Conservation (phyloP, 2,113 vertebrate genomes). For the Pungitius pungitius region DNA sequence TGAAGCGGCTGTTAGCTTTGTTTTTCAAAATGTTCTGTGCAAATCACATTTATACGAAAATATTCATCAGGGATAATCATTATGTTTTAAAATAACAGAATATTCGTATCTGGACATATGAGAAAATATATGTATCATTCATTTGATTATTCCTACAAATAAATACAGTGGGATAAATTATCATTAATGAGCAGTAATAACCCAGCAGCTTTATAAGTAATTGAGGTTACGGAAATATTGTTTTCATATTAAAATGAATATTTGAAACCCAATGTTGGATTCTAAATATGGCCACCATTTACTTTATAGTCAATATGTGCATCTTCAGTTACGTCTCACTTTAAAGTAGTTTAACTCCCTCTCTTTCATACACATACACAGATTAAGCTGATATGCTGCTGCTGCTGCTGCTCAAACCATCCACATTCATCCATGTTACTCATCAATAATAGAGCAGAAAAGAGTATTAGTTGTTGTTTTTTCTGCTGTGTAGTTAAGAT, state of each 20-base stretch:
- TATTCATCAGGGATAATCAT: background rate
- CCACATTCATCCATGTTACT: constrained; percentile 6
- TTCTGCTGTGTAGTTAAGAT: background rate
- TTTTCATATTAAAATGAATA: background rate
- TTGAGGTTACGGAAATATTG: background rate
- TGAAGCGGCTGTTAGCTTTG: background rate
- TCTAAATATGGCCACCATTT: background rate
- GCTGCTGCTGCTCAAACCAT: constrained; percentile 2
- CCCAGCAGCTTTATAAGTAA: background rate
- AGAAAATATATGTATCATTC: background rate
- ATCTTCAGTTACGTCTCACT: background rate
- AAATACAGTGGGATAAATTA: background rate
- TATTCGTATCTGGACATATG: background rate
- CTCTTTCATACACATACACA: background rate
- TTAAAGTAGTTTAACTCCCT: too few species aligned
- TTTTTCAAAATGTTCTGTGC: background rate
- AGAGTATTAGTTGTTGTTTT: background rate
- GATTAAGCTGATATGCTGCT: background rate
- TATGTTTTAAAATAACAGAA: background rate
- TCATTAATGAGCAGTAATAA: background rate
- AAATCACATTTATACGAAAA: background rate
- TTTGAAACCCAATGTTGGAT: background rate
- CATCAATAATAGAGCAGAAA: background rate
- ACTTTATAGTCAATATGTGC: background rate
- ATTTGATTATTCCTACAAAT: background rate